Percentiles rank a stretch among this genome's conserved stretches.
phyloP scores from a whole-genome alignment of 2,797 vertebrate genomes.

The Chiroxiphia lanceolata region DNA sequence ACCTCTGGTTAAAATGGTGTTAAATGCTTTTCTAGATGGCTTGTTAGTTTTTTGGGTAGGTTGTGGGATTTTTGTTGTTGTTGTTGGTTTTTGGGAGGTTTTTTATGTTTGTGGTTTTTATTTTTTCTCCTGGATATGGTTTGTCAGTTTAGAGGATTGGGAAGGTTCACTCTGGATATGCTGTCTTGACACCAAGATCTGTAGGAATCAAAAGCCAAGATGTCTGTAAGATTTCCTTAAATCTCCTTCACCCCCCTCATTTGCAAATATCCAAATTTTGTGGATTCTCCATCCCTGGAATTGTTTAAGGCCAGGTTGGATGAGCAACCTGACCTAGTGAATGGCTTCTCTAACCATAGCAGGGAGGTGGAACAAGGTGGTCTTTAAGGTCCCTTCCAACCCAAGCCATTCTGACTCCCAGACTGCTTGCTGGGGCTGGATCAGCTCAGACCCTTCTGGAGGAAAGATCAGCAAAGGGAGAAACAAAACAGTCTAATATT shows the following conservation, averaged over 20 bases:
- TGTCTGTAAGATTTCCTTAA: neutral
- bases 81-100: neutral
- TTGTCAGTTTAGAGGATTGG: neutral
- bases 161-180: neutral
- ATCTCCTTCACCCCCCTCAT: accelerated
- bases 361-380: neutral
- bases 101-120: no score
- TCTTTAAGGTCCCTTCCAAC: neutral
- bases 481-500: neutral
- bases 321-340: accelerated
- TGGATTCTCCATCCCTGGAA: neutral
- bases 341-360: neutral
- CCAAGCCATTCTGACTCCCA: neutral
- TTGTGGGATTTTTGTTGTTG: neutral
- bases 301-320: neutral
- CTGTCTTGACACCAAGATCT: neutral
- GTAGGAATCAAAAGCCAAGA: neutral
- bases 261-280: neutral
- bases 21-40: neutral
- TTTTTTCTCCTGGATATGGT: neutral
- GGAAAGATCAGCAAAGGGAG: neutral
- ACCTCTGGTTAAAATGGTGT: neutral
- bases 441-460: neutral
- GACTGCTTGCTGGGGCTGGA: neutral
- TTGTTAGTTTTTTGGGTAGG: neutral